Evolutionary conservation across 1,140 invertebrate genomes (phyloP).

Genomic region (Drosophila sproati): DNA sequence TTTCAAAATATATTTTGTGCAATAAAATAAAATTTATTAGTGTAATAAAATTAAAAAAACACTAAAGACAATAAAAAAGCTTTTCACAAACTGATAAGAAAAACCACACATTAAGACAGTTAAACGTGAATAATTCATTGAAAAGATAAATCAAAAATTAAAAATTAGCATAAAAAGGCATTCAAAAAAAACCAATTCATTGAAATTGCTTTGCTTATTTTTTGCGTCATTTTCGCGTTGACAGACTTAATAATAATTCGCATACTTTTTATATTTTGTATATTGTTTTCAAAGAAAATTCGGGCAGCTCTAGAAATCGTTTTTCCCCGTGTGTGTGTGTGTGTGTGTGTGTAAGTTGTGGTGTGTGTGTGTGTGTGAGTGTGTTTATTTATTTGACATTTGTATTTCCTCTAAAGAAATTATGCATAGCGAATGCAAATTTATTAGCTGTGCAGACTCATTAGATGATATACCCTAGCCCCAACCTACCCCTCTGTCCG

Average conservation of each 20-base stretch:
- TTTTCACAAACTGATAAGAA: neutral
- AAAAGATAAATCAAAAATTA: slow-evolving; percentile 9
- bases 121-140: neutral
- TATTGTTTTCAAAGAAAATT: slow-evolving; percentile 13
- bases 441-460: slow-evolving; percentile 63
- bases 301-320: slow-evolving; percentile 7
- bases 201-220: slow-evolving; percentile 13
- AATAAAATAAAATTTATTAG: neutral
- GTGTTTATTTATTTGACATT: slow-evolving; percentile 73
- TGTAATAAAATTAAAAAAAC: neutral
- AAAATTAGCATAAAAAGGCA: slow-evolving; percentile 5
- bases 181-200: neutral
- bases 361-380: slow-evolving; percentile 11
- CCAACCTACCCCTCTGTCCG: neutral
- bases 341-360: slow-evolving; percentile 4
- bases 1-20: neutral
- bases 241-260: neutral
- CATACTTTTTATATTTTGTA: neutral
- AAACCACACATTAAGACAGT: neutral
- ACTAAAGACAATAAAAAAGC: neutral
- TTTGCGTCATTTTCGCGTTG: slow-evolving; percentile 5
- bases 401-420: slow-evolving; percentile 53
- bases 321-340: slow-evolving; percentile 1
- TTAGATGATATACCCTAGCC: slow-evolving; percentile 15
- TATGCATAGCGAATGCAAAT: slow-evolving; percentile 74